Conservation (phyloP, 1,140 invertebrate species). For the Apis cerana region DNA sequence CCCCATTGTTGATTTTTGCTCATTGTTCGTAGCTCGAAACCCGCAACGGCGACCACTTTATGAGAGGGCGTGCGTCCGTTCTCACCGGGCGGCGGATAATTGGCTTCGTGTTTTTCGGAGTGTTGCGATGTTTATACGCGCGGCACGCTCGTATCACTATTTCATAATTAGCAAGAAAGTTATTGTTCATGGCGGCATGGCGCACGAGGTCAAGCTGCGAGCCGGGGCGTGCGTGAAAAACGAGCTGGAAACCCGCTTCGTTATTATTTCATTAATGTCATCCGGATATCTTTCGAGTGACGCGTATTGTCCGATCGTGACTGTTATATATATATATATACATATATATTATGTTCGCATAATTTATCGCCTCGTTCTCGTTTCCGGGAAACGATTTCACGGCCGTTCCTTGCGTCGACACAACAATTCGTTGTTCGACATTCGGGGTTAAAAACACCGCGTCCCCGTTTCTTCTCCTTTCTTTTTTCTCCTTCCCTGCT, state of each 20-base stretch:
- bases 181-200: slow-evolving; percentile 49
- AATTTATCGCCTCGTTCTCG: slow-evolving; percentile 30
- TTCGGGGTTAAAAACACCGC: background rate
- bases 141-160: slow-evolving; percentile 64
- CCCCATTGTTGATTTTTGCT: slow-evolving; percentile 56
- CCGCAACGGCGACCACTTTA: slow-evolving; percentile 52
- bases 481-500: no score
- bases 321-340: background rate
- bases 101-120: slow-evolving; percentile 69
- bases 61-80: slow-evolving; percentile 61
- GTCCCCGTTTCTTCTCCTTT: background rate
- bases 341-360: background rate
- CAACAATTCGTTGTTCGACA: background rate
- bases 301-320: slow-evolving; percentile 29
- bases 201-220: slow-evolving; percentile 41
- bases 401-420: background rate
- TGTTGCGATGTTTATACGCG: slow-evolving; percentile 69
- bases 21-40: slow-evolving; percentile 51
- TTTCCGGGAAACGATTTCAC: background rate
- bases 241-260: slow-evolving; percentile 40
- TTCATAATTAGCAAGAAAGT: slow-evolving; percentile 73
- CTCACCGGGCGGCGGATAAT: slow-evolving; percentile 65
- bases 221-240: slow-evolving; percentile 51
- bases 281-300: slow-evolving; percentile 28
- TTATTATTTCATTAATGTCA: slow-evolving; percentile 63